phyloP scores from a whole-genome alignment of 2,888 invertebrate genomes.

The Oxycera nigricornis region DNA sequence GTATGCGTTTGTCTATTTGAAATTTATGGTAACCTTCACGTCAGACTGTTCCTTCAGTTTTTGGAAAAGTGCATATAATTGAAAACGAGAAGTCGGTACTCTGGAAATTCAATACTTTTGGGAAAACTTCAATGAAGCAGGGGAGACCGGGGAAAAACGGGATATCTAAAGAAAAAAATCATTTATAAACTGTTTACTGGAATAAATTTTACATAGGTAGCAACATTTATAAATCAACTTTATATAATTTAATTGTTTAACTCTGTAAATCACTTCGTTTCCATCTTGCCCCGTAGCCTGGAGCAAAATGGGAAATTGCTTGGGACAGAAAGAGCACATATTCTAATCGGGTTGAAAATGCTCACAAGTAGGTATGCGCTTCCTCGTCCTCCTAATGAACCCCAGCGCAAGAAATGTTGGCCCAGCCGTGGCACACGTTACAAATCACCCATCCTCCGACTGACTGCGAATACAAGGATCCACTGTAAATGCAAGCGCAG shows the following conservation, averaged over 20 bases:
- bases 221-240: not conserved
- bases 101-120: too few relatives aligned
- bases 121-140: too few relatives aligned
- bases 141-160: not conserved
- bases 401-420: not conserved
- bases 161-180: not conserved
- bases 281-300: too few relatives aligned
- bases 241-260: too few relatives aligned
- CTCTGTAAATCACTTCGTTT: too few relatives aligned
- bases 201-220: not conserved
- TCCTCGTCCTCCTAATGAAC: not conserved
- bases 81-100: too few relatives aligned
- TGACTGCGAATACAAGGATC: not conserved
- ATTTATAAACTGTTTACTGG: not conserved
- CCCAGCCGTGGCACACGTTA: not conserved
- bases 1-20: too few relatives aligned
- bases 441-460: not conserved
- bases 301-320: too few relatives aligned
- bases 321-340: too few relatives aligned
- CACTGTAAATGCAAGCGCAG: not conserved
- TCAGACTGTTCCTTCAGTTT: too few relatives aligned
- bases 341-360: not conserved
- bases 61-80: too few relatives aligned
- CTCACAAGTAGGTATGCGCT: not conserved
- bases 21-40: too few relatives aligned